Conservation (phyloP, 2,113 vertebrate species). For the Microcebus griseorufus region DNA sequence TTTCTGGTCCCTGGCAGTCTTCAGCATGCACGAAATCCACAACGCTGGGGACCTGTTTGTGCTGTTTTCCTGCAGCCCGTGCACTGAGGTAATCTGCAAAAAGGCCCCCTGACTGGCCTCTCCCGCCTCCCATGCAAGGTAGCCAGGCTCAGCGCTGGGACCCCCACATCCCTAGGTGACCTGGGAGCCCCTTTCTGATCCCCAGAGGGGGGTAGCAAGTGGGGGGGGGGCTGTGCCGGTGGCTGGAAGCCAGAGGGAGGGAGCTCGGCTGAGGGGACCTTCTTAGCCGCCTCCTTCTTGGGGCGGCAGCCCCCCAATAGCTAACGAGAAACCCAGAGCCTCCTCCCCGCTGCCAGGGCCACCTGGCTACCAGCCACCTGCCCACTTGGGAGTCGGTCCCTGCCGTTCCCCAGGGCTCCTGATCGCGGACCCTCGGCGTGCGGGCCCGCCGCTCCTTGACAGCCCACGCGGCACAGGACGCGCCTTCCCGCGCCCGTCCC, state of each 20-base stretch:
- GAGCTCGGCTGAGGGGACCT: background rate
- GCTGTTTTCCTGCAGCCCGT: background rate
- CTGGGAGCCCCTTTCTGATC: background rate
- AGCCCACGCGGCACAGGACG: background rate
- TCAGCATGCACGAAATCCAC: background rate
- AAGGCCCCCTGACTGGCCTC: background rate
- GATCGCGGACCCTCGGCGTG: background rate
- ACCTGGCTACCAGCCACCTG: background rate
- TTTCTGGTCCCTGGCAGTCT: too few species aligned
- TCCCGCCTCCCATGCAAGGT: fast-evolving
- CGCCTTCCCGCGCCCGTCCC: background rate
- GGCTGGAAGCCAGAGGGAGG: background rate
- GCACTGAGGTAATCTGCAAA: background rate
- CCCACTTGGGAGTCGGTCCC: background rate
- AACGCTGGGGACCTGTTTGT: background rate
- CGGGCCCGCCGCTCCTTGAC: background rate
- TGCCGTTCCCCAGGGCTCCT: background rate
- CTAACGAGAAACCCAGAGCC: background rate
- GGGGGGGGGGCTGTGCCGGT: background rate
- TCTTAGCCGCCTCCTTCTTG: background rate
- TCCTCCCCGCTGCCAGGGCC: background rate
- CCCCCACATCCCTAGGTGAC: background rate
- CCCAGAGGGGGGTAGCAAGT: background rate
- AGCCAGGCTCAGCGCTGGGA: background rate
- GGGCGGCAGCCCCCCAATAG: background rate